A percentile compares a stretch with the other conserved stretches of the same genome.
phyloP scores from a whole-genome alignment of 2,113 vertebrate species.

The Rousettus leschenaultii region DNA sequence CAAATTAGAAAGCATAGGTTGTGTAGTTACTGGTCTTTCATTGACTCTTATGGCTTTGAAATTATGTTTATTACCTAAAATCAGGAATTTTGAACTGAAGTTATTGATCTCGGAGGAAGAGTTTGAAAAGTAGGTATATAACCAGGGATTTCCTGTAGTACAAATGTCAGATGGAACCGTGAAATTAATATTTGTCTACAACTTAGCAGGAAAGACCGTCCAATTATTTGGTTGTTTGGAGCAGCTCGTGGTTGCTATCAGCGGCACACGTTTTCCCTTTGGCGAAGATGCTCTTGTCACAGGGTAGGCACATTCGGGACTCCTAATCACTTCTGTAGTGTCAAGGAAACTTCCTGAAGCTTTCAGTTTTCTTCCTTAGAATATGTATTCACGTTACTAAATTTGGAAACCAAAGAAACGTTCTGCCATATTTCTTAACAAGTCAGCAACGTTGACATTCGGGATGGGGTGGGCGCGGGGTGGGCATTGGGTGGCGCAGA shows the following conservation, averaged over 20 bases:
- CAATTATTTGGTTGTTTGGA: neutral
- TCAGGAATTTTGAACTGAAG: conserved; percentile 16
- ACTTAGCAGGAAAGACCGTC: neutral
- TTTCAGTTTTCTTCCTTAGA: neutral
- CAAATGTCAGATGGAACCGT: neutral
- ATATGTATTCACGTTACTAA: neutral
- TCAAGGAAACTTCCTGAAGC: neutral
- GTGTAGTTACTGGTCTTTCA: neutral
- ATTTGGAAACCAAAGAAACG: neutral
- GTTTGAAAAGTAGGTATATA: neutral
- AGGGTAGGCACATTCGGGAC: neutral
- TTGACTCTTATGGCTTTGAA: neutral
- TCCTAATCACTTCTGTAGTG: neutral
- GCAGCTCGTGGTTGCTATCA: neutral
- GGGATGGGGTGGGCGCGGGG: neutral
- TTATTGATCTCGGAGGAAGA: conserved; percentile 10
- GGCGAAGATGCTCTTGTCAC: neutral
- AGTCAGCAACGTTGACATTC: neutral
- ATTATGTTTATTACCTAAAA: neutral
- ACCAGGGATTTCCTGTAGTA: conserved; percentile 24
- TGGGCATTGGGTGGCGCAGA: neutral
- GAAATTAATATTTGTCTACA: conserved; percentile 22
- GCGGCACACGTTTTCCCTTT: neutral
- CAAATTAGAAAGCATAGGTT: neutral
- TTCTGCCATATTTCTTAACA: neutral